Evolutionary conservation across 2,797 vertebrate species (phyloP).

Genomic region (Amblyopsis hoosieri): DNA sequence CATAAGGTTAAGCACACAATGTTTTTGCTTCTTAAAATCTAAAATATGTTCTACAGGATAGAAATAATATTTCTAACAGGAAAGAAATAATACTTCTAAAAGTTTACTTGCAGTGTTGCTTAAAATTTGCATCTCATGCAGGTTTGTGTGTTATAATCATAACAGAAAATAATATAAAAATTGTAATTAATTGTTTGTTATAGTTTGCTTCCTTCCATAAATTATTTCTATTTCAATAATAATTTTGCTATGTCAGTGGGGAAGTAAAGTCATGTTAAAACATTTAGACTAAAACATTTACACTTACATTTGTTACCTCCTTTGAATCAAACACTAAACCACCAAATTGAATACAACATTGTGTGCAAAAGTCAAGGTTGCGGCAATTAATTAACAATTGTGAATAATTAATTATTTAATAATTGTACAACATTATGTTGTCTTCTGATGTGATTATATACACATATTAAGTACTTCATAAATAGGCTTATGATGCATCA

Average conservation of each 20-base stretch:
- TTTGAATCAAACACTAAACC: too few relatives aligned
- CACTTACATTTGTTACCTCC: too few relatives aligned
- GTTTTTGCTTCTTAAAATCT: conserved; percentile 1
- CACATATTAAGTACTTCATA: background rate
- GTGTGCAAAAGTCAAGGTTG: background rate
- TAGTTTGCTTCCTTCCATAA: background rate
- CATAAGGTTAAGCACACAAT: too few relatives aligned
- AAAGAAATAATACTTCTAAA: background rate
- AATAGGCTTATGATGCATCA: conserved; percentile 38
- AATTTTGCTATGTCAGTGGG: background rate
- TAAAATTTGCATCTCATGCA: conserved; percentile 24
- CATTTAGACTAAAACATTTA: too few relatives aligned
- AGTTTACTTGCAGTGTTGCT: conserved; percentile 7
- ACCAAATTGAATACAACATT: too few relatives aligned
- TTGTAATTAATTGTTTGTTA: background rate
- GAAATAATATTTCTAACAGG: background rate
- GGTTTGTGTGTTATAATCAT: conserved; percentile 21
- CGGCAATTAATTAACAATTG: background rate
- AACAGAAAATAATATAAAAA: background rate
- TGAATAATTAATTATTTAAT: background rate
- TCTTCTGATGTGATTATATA: conserved; percentile 6
- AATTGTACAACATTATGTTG: conserved; percentile 4
- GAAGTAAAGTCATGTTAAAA: background rate
- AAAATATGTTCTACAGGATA: conserved; percentile 15
- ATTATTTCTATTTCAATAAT: background rate